These are phyloP conservation scores for Petaurus breviceps DNA, from an alignment of 2,113 vertebrate species.

Conservation along the genomic window DNA sequence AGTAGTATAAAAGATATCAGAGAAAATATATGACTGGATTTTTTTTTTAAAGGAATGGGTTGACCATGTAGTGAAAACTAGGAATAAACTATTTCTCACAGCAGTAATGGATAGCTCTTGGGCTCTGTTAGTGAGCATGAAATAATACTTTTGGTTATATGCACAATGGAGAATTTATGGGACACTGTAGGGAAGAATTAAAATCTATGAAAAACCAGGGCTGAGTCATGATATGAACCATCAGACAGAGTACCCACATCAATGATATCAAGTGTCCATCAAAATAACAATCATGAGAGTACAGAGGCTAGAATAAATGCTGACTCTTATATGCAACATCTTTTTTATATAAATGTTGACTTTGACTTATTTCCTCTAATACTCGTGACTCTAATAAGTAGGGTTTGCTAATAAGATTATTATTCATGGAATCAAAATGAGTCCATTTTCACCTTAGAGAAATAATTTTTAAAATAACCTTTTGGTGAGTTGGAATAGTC, in stretches of 20 bases:
- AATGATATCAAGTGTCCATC: not conserved
- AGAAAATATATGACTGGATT: not conserved
- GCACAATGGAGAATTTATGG: not conserved
- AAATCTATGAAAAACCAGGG: not conserved
- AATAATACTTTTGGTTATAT: not conserved
- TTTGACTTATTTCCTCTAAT: slow-evolving; percentile 18
- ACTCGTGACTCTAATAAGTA: not conserved
- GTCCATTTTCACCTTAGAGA: not conserved
- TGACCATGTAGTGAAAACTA: not conserved
- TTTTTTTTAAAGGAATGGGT: not conserved
- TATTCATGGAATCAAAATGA: not conserved
- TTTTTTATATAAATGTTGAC: not conserved
- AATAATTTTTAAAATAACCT: not conserved
- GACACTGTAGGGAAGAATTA: not conserved
- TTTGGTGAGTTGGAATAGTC: not conserved
- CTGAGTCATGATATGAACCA: not conserved
- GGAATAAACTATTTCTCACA: not conserved
- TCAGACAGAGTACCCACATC: not conserved
- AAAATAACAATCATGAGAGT: not conserved
- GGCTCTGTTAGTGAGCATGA: not conserved
- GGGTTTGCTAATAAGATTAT: not conserved
- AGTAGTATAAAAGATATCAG: not conserved
- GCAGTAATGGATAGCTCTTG: not conserved
- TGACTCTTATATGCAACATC: slow-evolving; percentile 13
- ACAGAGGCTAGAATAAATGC: not conserved